Evolutionary conservation across 2,888 invertebrate species (phyloP), one percentile per base, ranked within the genome.

Genomic region (Pecten maximus): DNA sequence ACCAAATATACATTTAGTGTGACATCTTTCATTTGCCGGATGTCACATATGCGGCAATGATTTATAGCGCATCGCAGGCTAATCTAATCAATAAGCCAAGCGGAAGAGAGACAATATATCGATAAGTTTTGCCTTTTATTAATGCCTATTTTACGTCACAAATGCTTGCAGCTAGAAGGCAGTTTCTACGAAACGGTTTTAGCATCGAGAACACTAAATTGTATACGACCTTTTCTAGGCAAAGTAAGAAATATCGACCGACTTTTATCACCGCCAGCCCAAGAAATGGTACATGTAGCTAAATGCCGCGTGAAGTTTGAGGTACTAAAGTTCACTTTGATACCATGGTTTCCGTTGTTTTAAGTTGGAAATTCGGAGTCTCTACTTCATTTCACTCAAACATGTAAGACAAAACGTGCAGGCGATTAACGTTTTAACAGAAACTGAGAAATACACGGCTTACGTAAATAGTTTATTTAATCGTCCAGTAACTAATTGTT

Each of bases 151-250:
- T 19, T 35, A 23, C 35, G 74, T 74, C 74, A 35, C 74, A 74
- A 74, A 74, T 74, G 74, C 35, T 74, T 35, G 74, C 74, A 74
- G 74, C 74, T 15, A 74, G 74, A 35, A 74, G 74, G 10, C 74
- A 74, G 74, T 74, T 74, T 74, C 74, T 74, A 74, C 35, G 74
- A 74, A 74, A 74, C 74, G 74, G 74, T 28, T 74, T 35, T 74
- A 74, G 74, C 74, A 10, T 23, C 12, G 74, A 35, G 74, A 74
- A 74, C 74, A 74, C 74, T 74, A 74, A 74, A 74, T 74, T 74
- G 74, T 74, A 35, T 74, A 35, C 35, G 74, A 74, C 74, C 74
- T 74, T 74, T 74, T 12, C 74, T 74, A 10, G 28, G 74, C 74
- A 28, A 10, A 28, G 74, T 74, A 74, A 74, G 74, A 74, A 74